phyloP scores from a whole-genome alignment of 2,888 invertebrate genomes.

The Clanis bilineata region DNA sequence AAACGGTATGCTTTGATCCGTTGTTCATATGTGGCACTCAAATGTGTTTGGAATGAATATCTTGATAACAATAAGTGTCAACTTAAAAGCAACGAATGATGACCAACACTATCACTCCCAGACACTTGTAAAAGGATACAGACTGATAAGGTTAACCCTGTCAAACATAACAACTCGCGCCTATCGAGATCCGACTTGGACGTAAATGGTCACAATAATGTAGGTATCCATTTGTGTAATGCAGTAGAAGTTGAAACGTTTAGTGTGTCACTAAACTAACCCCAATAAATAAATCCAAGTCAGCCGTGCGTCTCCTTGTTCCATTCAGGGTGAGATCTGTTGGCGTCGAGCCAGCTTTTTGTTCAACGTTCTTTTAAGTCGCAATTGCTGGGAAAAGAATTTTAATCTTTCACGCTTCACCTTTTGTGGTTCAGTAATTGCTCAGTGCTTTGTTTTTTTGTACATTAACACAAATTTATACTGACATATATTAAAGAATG shows the following conservation, averaged over 20 bases:
- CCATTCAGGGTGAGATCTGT: constrained; percentile 57
- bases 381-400: constrained; percentile 57
- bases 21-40: not conserved
- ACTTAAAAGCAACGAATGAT: not conserved
- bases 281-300: constrained; percentile 61
- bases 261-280: constrained; percentile 54
- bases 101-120: constrained; percentile 1
- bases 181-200: constrained; percentile 18
- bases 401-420: constrained; percentile 49
- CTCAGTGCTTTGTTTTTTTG: constrained; percentile 24
- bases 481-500: constrained; percentile 6
- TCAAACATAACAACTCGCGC: constrained; percentile 21
- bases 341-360: constrained; percentile 60
- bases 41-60: not conserved
- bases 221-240: constrained; percentile 26
- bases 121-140: constrained; percentile 21
- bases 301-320: constrained; percentile 46
- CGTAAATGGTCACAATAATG: constrained; percentile 29
- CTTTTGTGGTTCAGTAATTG: constrained; percentile 34
- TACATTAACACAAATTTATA: constrained; percentile 11
- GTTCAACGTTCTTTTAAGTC: constrained; percentile 43
- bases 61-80: not conserved
- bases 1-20: not conserved
- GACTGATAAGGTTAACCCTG: constrained; percentile 44
- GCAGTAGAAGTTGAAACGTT: constrained; percentile 30